A percentile compares a stretch with the other conserved stretches of the same genome.
Conservation (phyloP, 2,113 vertebrate genomes). For the Colinus virginianus region DNA sequence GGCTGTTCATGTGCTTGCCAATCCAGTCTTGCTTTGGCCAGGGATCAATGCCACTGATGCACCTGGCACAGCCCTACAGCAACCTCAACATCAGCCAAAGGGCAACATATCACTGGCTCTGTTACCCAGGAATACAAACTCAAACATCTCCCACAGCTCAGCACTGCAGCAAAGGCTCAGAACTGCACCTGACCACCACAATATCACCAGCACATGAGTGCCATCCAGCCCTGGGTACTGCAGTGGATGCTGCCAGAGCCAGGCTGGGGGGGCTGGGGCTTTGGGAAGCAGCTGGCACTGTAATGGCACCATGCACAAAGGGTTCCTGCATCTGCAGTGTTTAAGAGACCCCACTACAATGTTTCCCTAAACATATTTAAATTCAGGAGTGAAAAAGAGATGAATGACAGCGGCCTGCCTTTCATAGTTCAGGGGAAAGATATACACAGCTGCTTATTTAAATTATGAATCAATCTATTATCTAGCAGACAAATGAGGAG, state of each 20-base stretch:
- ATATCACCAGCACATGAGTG: fast-evolving
- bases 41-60: not conserved
- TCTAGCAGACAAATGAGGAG: constrained; percentile 67
- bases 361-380: constrained; percentile 29
- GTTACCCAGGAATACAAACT: fast-evolving
- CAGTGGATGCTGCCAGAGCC: not conserved
- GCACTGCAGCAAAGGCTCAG: not conserved
- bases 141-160: fast-evolving
- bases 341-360: constrained; percentile 4
- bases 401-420: constrained; percentile 48
- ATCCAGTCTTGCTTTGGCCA: not conserved
- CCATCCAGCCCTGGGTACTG: not conserved
- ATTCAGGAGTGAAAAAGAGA: constrained; percentile 46
- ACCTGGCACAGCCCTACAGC: not conserved
- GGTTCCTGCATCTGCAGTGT: not conserved
- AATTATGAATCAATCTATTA: constrained; percentile 74
- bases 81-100: not conserved
- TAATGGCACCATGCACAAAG: not conserved
- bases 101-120: fast-evolving
- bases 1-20: not conserved
- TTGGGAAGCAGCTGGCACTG: not conserved
- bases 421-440: constrained; percentile 56
- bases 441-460: constrained; percentile 73
- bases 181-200: fast-evolving
- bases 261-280: not conserved